A percentile compares a stretch with the other conserved stretches of the same genome.
These are phyloP conservation scores for Trochalopteron elliotii DNA, from an alignment of 2,113 vertebrate genomes.

Conservation along the genomic window DNA sequence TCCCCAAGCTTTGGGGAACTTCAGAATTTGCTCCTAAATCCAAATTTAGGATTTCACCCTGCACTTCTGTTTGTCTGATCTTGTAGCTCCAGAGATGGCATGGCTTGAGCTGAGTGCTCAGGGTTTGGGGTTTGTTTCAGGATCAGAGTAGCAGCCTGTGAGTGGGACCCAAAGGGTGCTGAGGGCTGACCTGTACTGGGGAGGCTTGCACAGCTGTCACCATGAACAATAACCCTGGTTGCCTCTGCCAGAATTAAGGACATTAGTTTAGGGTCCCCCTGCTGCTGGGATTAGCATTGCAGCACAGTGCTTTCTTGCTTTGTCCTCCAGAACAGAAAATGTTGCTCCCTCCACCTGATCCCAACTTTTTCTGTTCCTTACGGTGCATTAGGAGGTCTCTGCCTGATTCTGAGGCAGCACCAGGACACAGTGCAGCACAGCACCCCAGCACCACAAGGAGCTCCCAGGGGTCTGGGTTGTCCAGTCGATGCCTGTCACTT, in stretches of 20 bases:
- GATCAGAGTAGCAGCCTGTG: not conserved
- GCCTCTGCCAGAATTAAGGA: not conserved
- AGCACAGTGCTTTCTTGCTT: rapidly evolving
- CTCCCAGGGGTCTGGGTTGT: not conserved
- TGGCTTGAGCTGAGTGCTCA: not conserved
- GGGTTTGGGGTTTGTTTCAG: not conserved
- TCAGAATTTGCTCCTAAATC: not conserved
- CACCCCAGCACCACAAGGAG: not conserved
- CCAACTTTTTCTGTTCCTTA: not conserved
- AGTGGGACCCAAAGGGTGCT: rapidly evolving
- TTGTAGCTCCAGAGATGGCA: not conserved
- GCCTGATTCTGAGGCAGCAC: not conserved
- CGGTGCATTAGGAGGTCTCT: not conserved
- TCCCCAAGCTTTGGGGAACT: not conserved
- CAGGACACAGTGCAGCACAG: not conserved
- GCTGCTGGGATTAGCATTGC: not conserved
- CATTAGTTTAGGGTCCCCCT: not conserved
- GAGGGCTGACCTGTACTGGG: not conserved
- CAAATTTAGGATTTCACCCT: not conserved
- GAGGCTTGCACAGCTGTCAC: not conserved
- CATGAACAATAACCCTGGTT: not conserved
- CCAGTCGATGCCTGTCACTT: rapidly evolving
- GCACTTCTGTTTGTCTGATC: not conserved
- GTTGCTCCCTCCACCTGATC: rapidly evolving
- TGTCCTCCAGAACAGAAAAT: not conserved